Percentiles rank a stretch among this genome's conserved stretches.
Conservation (phyloP, 2,888 invertebrate genomes). For the Drosophila anomalata region DNA sequence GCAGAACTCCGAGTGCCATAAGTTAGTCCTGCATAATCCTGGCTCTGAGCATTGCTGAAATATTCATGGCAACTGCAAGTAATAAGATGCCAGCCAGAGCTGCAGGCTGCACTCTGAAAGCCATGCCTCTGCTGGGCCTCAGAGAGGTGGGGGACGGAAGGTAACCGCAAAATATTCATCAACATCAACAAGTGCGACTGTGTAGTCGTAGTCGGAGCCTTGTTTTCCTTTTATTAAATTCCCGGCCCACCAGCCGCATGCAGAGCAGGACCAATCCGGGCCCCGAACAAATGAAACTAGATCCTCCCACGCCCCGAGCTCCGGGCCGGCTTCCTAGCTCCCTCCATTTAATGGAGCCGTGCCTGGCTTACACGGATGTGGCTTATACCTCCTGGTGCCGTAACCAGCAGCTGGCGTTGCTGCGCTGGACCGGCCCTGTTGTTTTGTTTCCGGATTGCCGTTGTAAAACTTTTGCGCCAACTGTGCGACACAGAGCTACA, state of each 20-base stretch:
- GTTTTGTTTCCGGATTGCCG: slow-evolving; percentile 47
- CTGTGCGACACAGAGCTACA: slow-evolving; percentile 47
- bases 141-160: slow-evolving; percentile 7
- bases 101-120: slow-evolving; percentile 24
- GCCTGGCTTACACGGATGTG: slow-evolving; percentile 38
- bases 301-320: slow-evolving; percentile 42
- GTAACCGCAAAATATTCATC: slow-evolving; percentile 56
- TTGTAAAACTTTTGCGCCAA: slow-evolving; percentile 63
- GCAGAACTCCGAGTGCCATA: slow-evolving; percentile 13
- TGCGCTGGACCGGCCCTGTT: slow-evolving; percentile 5
- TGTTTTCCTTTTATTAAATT: slow-evolving; percentile 66
- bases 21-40: slow-evolving; percentile 29
- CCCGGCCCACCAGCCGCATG: slow-evolving; percentile 29
- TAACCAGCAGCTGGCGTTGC: slow-evolving; percentile 42
- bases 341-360: not conserved
- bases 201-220: slow-evolving; percentile 45
- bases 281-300: slow-evolving; percentile 23
- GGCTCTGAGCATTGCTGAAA: slow-evolving; percentile 32
- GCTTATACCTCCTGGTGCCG: slow-evolving; percentile 45
- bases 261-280: slow-evolving; percentile 10
- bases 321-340: slow-evolving; percentile 3
- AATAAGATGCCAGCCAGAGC: slow-evolving; percentile 37
- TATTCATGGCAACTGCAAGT: slow-evolving; percentile 46
- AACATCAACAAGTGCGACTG: slow-evolving; percentile 55
- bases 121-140: not conserved